These are phyloP conservation scores for Macrobrachium nipponense DNA, from an alignment of 1,140 invertebrate genomes.

Conservation along the genomic window DNA sequence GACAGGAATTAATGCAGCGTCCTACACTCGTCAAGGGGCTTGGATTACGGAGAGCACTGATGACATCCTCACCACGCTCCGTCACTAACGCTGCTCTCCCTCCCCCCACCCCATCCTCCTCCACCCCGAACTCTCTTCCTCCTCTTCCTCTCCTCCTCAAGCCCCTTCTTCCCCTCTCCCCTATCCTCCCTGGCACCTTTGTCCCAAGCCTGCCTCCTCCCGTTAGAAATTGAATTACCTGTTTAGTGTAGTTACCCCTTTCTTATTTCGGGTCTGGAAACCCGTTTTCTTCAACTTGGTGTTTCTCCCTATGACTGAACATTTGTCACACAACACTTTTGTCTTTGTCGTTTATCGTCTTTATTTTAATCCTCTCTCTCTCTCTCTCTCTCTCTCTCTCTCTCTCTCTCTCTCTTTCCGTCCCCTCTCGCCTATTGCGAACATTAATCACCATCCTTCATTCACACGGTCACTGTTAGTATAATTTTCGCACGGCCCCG, in stretches of 20 bases:
- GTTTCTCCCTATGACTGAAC: background rate
- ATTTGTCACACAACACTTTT: background rate
- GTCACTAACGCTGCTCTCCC: conserved; percentile 32
- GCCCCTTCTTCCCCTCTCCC: background rate
- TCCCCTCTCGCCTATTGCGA: background rate
- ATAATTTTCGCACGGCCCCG: background rate
- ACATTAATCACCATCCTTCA: background rate
- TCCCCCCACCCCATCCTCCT: background rate
- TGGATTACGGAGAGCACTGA: conserved; percentile 53
- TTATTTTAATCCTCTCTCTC: background rate
- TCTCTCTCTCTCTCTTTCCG: background rate
- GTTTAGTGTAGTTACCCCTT: too few relatives aligned
- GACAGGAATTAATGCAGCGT: conserved; percentile 62
- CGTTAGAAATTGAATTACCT: too few relatives aligned
- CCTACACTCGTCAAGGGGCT: conserved; percentile 53
- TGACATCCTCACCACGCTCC: conserved; percentile 57
- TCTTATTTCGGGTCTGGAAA: too few relatives aligned
- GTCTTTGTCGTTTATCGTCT: too few relatives aligned
- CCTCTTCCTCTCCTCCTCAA: background rate
- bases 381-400: background rate
- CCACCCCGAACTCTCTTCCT: too few relatives aligned
- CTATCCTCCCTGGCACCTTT: background rate
- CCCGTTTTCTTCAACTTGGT: background rate
- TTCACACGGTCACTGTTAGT: background rate
- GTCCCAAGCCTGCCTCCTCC: too few relatives aligned